Percentiles rank a stretch among this genome's conserved stretches.
phyloP scores from a whole-genome alignment of 2,888 invertebrate genomes.

The Protodeltote pygarga region DNA sequence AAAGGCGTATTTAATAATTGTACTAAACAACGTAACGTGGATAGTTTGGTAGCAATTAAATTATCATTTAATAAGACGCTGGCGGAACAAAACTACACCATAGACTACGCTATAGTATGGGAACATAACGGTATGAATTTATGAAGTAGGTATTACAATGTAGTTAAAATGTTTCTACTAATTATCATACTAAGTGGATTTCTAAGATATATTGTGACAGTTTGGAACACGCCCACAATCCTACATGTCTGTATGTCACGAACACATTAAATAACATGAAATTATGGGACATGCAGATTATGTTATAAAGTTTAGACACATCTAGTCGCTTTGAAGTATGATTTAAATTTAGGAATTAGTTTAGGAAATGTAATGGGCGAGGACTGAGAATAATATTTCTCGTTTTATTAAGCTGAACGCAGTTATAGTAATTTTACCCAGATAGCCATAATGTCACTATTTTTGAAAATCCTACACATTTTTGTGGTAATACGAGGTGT shows the following conservation, averaged over 20 bases:
- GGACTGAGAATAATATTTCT: no score
- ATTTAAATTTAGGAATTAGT: no score
- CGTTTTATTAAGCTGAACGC: no score
- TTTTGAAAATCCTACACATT: no score
- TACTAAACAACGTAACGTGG: constrained; percentile 34
- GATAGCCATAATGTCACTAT: no score
- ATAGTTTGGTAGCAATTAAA: constrained; percentile 43
- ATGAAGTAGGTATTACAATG: constrained; percentile 32
- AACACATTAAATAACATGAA: constrained; percentile 17
- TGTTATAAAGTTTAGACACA: background rate
- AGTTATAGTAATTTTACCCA: no score
- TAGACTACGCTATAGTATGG: constrained; percentile 21
- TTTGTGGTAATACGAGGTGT: no score
- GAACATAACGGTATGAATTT: constrained; percentile 29
- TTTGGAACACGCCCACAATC: constrained; percentile 21
- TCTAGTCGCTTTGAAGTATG: no score
- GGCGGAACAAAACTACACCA: constrained; percentile 41
- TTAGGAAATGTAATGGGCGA: no score
- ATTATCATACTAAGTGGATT: constrained; percentile 42
- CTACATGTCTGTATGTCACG: constrained; percentile 1
- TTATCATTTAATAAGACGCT: constrained; percentile 45
- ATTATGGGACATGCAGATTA: constrained; percentile 21
- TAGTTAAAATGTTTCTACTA: constrained; percentile 31
- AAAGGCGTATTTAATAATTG: constrained; percentile 19
- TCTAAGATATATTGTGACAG: constrained; percentile 23